Conservation (phyloP, 2,113 vertebrate genomes). For the Amia ocellicauda region DNA sequence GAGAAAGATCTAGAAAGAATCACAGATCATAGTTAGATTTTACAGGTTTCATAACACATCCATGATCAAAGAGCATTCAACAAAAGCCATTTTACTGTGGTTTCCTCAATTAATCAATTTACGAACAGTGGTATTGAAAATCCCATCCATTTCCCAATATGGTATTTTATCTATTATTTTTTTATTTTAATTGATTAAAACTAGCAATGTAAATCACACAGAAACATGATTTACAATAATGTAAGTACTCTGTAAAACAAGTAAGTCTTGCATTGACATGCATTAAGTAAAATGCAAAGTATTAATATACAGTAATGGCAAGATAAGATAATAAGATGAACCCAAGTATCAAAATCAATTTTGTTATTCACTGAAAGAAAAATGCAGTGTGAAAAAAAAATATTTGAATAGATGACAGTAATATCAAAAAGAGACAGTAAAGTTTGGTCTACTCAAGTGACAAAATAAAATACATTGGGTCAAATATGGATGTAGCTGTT, state of each 20-base stretch:
- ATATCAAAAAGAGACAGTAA: neutral
- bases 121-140: neutral
- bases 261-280: too few species aligned
- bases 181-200: too few species aligned
- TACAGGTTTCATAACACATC: neutral
- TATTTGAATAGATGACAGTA: neutral
- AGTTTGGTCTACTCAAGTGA: slow-evolving; percentile 12
- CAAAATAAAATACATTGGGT: neutral
- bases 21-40: slow-evolving; percentile 4
- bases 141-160: neutral
- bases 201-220: too few species aligned
- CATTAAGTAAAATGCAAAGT: too few species aligned
- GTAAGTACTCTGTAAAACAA: too few species aligned
- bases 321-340: neutral
- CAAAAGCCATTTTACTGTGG: neutral
- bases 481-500: slow-evolving; percentile 25
- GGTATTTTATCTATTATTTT: neutral
- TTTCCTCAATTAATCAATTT: neutral
- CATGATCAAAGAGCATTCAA: neutral
- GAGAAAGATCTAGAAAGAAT: slow-evolving; percentile 34
- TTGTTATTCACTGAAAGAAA: neutral
- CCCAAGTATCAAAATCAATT: neutral
- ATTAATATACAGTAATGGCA: neutral
- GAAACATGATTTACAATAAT: too few species aligned
- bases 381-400: neutral